These are phyloP conservation scores for Strix uralensis DNA, from an alignment of 2,113 vertebrate species.

Conservation along the genomic window DNA sequence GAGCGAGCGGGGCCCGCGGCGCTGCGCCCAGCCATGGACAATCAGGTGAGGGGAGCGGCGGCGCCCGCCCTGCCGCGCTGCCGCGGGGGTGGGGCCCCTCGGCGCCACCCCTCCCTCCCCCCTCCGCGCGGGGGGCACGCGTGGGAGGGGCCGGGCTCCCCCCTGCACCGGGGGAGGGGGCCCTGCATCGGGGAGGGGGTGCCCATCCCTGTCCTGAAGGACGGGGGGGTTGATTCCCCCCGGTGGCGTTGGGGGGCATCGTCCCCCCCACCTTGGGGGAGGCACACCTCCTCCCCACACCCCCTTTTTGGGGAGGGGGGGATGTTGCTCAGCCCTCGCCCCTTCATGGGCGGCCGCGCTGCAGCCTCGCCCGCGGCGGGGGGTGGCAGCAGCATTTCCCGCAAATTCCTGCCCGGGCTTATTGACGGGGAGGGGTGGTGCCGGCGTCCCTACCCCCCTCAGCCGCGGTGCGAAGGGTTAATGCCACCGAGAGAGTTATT, in stretches of 20 bases:
- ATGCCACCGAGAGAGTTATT: neutral
- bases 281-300: neutral
- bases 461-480: neutral
- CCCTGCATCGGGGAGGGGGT: neutral
- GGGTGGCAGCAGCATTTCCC: conserved; percentile 38
- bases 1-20: neutral
- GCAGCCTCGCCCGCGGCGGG: neutral
- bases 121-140: neutral
- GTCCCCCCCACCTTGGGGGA: neutral
- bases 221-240: neutral
- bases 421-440: neutral
- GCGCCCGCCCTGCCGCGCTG: neutral
- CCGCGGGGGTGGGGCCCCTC: neutral
- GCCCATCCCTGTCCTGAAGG: neutral
- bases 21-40: conserved; percentile 47
- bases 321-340: neutral
- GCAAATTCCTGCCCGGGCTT: conserved; percentile 42
- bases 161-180: neutral
- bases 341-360: neutral
- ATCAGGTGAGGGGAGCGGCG: conserved; percentile 29
- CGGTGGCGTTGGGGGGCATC: neutral
- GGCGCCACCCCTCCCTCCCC: no score
- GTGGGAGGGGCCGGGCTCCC: neutral
- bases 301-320: no score
- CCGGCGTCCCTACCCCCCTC: neutral